phyloP scores from a whole-genome alignment of 1,140 invertebrate species.

The Antheraea mylitta region DNA sequence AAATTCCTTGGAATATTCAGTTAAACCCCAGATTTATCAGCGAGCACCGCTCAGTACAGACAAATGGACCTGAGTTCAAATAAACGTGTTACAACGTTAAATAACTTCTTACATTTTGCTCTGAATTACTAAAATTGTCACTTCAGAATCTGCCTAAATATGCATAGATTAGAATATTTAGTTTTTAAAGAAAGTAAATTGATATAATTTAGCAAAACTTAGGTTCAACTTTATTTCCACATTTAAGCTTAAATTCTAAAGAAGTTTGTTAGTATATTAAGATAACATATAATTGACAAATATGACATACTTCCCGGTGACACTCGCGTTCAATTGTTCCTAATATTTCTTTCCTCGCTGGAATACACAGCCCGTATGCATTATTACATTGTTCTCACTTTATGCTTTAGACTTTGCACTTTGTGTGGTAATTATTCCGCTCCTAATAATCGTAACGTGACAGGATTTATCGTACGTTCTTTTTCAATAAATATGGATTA shows the following conservation, averaged over 20 bases:
- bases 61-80: neutral
- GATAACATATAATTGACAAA: no score
- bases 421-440: no score
- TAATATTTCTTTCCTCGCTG: no score
- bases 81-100: neutral
- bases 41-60: slow-evolving; percentile 1
- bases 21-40: slow-evolving; percentile 8
- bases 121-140: neutral
- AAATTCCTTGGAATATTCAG: slow-evolving; percentile 46
- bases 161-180: neutral
- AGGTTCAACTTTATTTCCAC: neutral
- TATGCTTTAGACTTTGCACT: no score
- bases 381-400: no score
- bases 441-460: no score
- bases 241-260: neutral
- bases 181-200: neutral
- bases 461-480: no score
- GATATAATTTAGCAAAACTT: neutral
- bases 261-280: neutral
- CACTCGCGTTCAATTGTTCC: no score
- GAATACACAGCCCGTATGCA: no score
- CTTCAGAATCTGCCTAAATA: neutral
- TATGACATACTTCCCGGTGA: no score
- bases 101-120: neutral
- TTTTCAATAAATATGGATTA: no score